A percentile compares a stretch with the other conserved stretches of the same genome.
Evolutionary conservation across 1,140 invertebrate species (phyloP).

Genomic region (Drosophila kepulauana): DNA sequence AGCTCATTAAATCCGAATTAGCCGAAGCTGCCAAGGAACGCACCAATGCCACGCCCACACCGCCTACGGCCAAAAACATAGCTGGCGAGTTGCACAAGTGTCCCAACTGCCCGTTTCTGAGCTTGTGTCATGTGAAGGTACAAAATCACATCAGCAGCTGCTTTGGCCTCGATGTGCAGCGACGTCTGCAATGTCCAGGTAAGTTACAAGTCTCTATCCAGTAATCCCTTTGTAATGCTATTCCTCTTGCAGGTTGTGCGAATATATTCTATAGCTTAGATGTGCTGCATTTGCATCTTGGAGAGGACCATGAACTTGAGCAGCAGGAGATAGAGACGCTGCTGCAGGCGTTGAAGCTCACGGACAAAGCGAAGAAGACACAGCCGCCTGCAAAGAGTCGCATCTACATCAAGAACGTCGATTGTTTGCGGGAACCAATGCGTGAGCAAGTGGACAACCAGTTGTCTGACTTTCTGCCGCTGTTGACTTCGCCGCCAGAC

Average conservation of each 20-base stretch:
- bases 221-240: neutral
- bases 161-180: slow-evolving; percentile 45
- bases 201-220: neutral
- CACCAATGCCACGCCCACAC: slow-evolving; percentile 74
- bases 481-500: slow-evolving; percentile 39
- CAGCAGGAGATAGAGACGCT: slow-evolving; percentile 71
- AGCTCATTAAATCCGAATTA: slow-evolving; percentile 77
- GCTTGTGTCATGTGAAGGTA: slow-evolving; percentile 49
- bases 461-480: slow-evolving; percentile 50
- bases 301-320: slow-evolving; percentile 85
- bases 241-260: slow-evolving; percentile 74
- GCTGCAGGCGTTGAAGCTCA: slow-evolving; percentile 33
- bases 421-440: slow-evolving; percentile 73
- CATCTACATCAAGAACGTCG: slow-evolving; percentile 81
- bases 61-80: slow-evolving; percentile 59
- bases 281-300: slow-evolving; percentile 85
- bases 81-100: slow-evolving; percentile 46
- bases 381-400: slow-evolving; percentile 61
- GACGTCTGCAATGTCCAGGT: slow-evolving; percentile 60
- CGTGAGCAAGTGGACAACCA: slow-evolving; percentile 39
- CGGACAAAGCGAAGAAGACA: slow-evolving; percentile 16
- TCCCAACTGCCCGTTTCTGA: slow-evolving; percentile 67
- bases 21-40: slow-evolving; percentile 73
- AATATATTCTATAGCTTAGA: slow-evolving; percentile 85
- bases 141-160: slow-evolving; percentile 51